Percentiles rank a stretch among this genome's conserved stretches.
Conservation (phyloP, 1,140 invertebrate species). For the Medauroidea extradentata region DNA sequence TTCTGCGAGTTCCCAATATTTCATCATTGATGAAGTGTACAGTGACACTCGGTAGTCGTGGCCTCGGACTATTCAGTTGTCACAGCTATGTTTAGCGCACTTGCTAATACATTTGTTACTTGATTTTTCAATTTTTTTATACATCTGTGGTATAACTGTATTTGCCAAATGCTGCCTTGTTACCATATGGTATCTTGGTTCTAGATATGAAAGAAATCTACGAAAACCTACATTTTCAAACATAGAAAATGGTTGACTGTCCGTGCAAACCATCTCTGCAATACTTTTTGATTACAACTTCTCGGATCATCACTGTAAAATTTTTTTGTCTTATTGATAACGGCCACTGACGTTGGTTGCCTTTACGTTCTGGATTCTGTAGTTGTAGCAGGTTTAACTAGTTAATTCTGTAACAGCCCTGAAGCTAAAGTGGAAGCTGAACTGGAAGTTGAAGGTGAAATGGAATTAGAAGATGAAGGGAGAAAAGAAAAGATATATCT, state of each 20-base stretch:
- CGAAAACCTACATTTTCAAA: neutral
- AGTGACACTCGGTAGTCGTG: neutral
- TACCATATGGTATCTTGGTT: neutral
- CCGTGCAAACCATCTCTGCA: neutral
- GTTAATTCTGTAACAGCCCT: too few relatives aligned
- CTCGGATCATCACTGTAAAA: neutral
- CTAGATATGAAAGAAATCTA: neutral
- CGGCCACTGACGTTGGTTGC: neutral
- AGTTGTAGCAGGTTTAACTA: too few relatives aligned
- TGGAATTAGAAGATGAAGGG: too few relatives aligned
- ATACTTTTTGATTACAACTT: neutral
- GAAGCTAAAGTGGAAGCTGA: too few relatives aligned
- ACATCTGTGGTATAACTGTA: neutral
- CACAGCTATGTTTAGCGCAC: neutral
- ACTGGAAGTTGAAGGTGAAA: too few relatives aligned
- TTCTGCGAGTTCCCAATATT: neutral
- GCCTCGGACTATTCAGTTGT: neutral
- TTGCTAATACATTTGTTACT: neutral
- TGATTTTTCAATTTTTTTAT: neutral
- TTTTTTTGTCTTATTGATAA: neutral
- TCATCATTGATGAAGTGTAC: neutral
- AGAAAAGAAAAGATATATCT: too few relatives aligned
- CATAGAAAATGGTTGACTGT: conserved; percentile 1
- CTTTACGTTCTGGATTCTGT: too few relatives aligned
- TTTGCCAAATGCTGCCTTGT: neutral